Percentiles rank a stretch among this genome's conserved stretches.
Evolutionary conservation across 1,140 invertebrate genomes (phyloP).

Genomic region (Batillaria attramentaria): DNA sequence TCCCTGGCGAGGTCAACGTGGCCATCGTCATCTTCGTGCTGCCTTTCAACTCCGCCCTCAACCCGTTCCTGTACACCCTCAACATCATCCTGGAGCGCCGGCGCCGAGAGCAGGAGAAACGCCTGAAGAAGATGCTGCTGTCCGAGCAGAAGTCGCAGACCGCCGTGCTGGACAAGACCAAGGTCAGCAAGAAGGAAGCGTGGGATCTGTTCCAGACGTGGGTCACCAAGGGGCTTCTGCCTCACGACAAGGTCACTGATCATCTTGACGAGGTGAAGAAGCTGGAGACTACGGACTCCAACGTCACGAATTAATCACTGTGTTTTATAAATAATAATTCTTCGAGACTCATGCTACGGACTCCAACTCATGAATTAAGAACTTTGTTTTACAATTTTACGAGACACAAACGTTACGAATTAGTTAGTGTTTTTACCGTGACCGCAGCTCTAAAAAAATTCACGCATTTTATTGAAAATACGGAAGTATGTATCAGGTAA

Average conservation of each 20-base stretch:
- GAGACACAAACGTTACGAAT: no score
- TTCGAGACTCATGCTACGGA: no score
- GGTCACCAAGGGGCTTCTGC: background rate
- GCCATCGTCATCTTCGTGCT: conserved; percentile 27
- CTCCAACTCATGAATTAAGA: no score
- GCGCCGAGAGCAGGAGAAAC: background rate
- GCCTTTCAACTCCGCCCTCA: conserved; percentile 34
- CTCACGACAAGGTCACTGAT: background rate
- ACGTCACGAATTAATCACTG: no score
- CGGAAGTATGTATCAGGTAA: no score
- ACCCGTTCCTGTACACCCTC: conserved; percentile 33
- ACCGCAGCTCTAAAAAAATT: no score
- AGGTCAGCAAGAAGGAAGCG: background rate
- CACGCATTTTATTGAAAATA: no score
- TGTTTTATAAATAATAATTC: no score
- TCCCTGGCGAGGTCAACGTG: conserved; percentile 29
- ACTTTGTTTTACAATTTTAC: no score
- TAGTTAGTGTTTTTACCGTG: no score
- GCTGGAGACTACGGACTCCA: no score
- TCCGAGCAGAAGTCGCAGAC: background rate
- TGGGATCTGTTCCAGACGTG: conserved; percentile 4
- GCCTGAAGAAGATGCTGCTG: background rate
- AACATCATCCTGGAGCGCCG: conserved; percentile 20
- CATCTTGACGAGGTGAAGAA: background rate
- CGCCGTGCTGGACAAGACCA: background rate